Conservation (phyloP, 2,888 invertebrate species). For the Meiosimyza decipiens region DNA sequence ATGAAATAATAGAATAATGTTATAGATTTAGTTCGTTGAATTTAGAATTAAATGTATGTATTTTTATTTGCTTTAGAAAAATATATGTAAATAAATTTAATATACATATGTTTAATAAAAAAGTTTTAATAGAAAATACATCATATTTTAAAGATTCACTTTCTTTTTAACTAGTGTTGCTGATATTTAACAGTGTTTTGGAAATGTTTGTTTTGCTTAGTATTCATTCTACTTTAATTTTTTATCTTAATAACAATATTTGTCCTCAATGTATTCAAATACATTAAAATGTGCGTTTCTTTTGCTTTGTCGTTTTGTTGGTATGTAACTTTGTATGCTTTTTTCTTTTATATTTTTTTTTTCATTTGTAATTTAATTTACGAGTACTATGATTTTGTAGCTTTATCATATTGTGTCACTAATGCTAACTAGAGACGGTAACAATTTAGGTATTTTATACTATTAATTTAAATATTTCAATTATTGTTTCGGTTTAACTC, state of each 20-base stretch:
- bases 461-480: conserved; percentile 18
- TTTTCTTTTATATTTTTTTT: background rate
- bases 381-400: background rate
- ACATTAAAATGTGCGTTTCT: conserved; percentile 38
- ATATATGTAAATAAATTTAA: conserved; percentile 28
- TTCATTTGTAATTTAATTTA: conserved; percentile 9
- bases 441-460: conserved; percentile 14
- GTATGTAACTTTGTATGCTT: conserved; percentile 7
- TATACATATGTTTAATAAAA: conserved; percentile 42
- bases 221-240: background rate
- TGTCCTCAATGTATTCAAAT: conserved; percentile 16
- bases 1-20: background rate
- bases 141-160: background rate
- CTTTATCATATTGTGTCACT: background rate
- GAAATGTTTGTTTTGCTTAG: conserved; percentile 1
- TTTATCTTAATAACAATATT: conserved; percentile 9
- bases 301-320: conserved; percentile 29
- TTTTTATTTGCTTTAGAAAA: conserved; percentile 22
- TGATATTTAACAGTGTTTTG: conserved; percentile 24
- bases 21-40: conserved; percentile 28
- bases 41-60: conserved; percentile 7
- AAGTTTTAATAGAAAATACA: conserved; percentile 43
- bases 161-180: conserved; percentile 22
- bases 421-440: conserved; percentile 14
- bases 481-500: conserved; percentile 37